Base-by-base conservation (phyloP, 2,888 invertebrate genomes). In the Palloptera scutellata region DNA sequence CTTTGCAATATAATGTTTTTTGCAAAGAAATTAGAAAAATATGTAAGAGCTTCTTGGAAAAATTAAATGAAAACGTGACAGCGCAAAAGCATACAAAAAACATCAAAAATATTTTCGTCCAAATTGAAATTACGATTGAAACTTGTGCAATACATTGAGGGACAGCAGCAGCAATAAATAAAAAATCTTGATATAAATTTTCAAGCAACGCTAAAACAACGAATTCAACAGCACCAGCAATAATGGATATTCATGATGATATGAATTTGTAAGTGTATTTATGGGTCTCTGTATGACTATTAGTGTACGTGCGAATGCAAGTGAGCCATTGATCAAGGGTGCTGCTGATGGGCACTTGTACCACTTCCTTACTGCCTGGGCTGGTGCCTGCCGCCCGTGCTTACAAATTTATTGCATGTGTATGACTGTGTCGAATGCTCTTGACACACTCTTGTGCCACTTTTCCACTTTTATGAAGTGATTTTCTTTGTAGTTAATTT, bases 241-340 rank as follows among this genome's bases (percentile, higher is more conserved):
- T 55, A 11, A 75, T 75, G 77, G 77, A 76, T 64, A 87, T 91
- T 75, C 89, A 91, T 81, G 91, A 92, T 87, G 91, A 91, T 84
- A 89, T 92, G 84, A 91, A 90, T 84, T 83, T 92, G 91, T 91
- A 84, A 90, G 90, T 89, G 69, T 45, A 64, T 43, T 30, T 30
- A 30, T 30, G 30, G 45, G 69, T 63, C 42, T 65, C 58, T 55
- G 60, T 65, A 43, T 66, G 53, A 60, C 17, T 51, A 40, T 30
- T 40, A n/a, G 30, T 45, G 55, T 40, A 10, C 51, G 43, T 11
- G 30, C 15, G 42, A 17, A 19, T 43, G 17, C 41, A 58, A 13
- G 30, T 6, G 43, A 48, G 11, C 13, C 6, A 8, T 45, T 13
- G 15, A 43, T 30, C 30, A 30, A 30, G 30, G 10, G 15, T 51